Conservation (phyloP, 2,888 invertebrate genomes). For the Cepaea hortensis region DNA sequence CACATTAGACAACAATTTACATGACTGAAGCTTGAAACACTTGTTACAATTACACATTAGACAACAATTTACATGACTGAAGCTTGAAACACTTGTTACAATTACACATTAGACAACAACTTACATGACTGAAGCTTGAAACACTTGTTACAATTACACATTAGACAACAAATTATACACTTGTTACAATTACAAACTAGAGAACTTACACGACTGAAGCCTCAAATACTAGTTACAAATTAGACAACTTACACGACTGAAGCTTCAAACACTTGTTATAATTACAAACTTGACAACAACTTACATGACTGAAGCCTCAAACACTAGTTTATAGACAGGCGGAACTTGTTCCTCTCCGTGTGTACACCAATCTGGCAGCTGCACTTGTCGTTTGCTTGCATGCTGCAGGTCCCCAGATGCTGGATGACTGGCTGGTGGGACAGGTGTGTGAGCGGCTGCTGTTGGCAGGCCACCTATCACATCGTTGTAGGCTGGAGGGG, state of each 20-base stretch:
- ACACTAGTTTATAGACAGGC: conserved; percentile 70
- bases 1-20: too few species aligned
- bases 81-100: conserved; percentile 69
- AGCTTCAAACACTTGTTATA: neutral
- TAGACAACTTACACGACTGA: neutral
- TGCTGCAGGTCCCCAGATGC: neutral
- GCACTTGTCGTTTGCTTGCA: neutral
- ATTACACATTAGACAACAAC: too few species aligned
- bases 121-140: too few species aligned
- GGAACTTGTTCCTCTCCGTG: conserved; percentile 65
- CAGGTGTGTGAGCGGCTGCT: neutral
- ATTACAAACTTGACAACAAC: conserved; percentile 45
- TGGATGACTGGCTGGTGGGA: neutral
- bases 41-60: neutral
- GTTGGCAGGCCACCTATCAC: neutral
- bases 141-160: too few species aligned
- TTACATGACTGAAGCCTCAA: conserved; percentile 69
- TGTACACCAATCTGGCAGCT: conserved; percentile 65
- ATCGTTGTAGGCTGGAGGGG: conserved; percentile 40
- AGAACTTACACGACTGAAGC: too few species aligned
- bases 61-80: conserved; percentile 62
- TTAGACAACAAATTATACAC: too few species aligned
- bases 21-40: neutral
- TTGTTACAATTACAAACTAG: too few species aligned
- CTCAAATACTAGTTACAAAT: too few species aligned